Conservation (phyloP, 2,888 invertebrate genomes). For the Erebia epiphron region DNA sequence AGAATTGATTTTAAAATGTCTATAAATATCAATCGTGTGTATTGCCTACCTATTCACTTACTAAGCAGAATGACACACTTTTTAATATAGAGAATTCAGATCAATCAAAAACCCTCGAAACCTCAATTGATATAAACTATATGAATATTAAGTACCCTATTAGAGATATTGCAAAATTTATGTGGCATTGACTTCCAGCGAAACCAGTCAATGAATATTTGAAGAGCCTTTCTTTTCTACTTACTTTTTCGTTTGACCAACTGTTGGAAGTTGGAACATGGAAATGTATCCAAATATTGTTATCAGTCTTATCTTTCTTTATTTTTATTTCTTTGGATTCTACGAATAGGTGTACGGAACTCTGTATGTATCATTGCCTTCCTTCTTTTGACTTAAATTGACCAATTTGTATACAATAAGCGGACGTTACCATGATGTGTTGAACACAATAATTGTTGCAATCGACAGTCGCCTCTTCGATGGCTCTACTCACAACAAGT, state of each 20-base stretch:
- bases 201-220: slow-evolving; percentile 30
- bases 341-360: background rate
- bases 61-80: background rate
- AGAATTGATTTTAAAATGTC: background rate
- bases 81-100: background rate
- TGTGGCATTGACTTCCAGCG: slow-evolving; percentile 29
- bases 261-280: background rate
- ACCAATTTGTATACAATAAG: slow-evolving; percentile 70
- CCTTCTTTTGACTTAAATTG: slow-evolving; percentile 46
- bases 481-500: slow-evolving; percentile 30
- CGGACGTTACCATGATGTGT: slow-evolving; percentile 70
- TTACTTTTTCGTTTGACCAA: slow-evolving; percentile 26
- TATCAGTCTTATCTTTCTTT: background rate
- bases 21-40: background rate
- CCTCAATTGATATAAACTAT: slow-evolving; percentile 17
- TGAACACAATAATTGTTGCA: slow-evolving; percentile 63
- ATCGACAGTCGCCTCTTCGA: slow-evolving; percentile 52
- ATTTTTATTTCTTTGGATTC: background rate
- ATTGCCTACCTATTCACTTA: background rate
- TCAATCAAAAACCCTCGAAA: slow-evolving; percentile 9
- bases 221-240: slow-evolving; percentile 38
- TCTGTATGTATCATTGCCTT: background rate
- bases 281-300: background rate
- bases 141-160: slow-evolving; percentile 19
- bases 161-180: slow-evolving; percentile 27